Percentiles rank a stretch among this genome's conserved stretches.
These are phyloP conservation scores for Passerina amoena DNA, from an alignment of 2,113 vertebrate species.

Conservation along the genomic window DNA sequence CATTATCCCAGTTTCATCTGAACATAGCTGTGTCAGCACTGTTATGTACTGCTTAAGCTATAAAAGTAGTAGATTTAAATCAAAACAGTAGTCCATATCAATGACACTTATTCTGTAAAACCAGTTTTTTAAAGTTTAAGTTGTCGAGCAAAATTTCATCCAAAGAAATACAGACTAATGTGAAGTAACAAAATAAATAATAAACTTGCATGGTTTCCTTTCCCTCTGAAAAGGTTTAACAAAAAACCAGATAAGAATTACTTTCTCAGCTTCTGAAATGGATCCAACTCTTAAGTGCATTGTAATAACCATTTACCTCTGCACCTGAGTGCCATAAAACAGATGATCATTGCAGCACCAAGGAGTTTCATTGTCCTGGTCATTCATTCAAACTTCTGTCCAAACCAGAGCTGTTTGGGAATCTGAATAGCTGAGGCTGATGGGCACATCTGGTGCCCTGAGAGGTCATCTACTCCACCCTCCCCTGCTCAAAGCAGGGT, in stretches of 20 bases:
- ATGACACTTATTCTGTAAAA: neutral
- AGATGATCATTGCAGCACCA: conserved; percentile 14
- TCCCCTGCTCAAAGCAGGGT: neutral
- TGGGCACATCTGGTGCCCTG: neutral
- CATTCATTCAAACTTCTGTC: neutral
- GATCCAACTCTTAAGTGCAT: conserved; percentile 45
- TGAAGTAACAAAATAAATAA: neutral
- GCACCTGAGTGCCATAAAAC: conserved; percentile 34
- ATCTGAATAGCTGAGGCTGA: neutral
- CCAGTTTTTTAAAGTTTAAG: neutral
- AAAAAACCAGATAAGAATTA: neutral
- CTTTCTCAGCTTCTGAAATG: conserved; percentile 27
- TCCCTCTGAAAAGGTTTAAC: conserved; percentile 19
- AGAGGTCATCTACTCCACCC: neutral
- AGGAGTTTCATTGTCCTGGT: conserved; percentile 2
- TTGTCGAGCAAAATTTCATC: neutral
- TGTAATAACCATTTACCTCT: conserved; percentile 51
- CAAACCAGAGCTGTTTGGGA: neutral
- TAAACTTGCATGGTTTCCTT: neutral
- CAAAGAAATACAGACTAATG: neutral
- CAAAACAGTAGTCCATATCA: neutral
- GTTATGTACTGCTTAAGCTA: neutral
- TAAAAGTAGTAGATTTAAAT: conserved; percentile 23
- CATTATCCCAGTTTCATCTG: neutral
- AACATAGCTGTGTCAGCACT: neutral